Evolutionary conservation across 2,888 invertebrate species (phyloP), one percentile per base, ranked within the genome.

Genomic region (Aleiodes leptofemur): DNA sequence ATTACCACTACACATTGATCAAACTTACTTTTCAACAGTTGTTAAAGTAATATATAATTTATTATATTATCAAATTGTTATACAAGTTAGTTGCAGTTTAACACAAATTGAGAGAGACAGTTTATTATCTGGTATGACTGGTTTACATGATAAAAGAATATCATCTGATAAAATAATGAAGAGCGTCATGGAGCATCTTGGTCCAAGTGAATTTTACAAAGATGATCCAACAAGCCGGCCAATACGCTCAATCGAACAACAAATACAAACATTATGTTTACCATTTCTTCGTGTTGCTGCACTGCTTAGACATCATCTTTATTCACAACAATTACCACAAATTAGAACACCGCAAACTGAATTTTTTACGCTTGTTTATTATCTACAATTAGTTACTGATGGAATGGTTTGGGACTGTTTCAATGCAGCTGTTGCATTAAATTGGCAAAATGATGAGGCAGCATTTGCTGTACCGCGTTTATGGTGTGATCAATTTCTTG

Each of bases 31-130:
- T 90, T 95, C 95, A 0, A 95, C 95, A 86, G 94, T 97, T 84
- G 96, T 97, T 2, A 95, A 95, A 88, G 94, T 95, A 80, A 92
- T 97, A 80, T 98, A 96, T 91, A 96, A 97, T 89, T 92, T 98
- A 79, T 91, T 95, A 77, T 97, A 96, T 91, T 95, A 97, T 89
- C 97, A 98, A 92, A 94, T 96, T 66, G 93, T 97, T 79, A 93
- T 95, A 72, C 96, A 96, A 90, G 91, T 97, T 78, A 93, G 94
- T 73, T 94, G 94, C 79, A 92, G 91, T 79, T 91, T 95, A 85
- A 92, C 93, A 55, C 93, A 93, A 61, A 91, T 91, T 56, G 94
- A 94, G 82, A 92, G 95, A 59, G 84, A 83, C 64, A 82, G 85
- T 53, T 76, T 86, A 59, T 88, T 88, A 82, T 86, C 86, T 77